Conservation (phyloP, 2,888 invertebrate species). For the Tachina grossa region DNA sequence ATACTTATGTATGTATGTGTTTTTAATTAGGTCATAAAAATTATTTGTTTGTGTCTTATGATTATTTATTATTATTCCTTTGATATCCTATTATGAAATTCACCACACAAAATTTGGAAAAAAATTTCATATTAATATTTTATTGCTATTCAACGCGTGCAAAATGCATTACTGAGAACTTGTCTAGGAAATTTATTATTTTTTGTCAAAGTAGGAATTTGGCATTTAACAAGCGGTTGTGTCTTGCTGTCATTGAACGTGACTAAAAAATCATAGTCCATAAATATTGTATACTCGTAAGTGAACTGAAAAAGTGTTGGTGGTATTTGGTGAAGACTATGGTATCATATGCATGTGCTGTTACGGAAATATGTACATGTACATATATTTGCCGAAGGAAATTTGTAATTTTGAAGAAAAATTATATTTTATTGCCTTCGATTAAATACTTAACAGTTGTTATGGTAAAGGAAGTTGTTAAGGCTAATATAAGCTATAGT, state of each 20-base stretch:
- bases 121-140: no score
- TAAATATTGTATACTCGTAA: not conserved
- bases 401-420: slow-evolving; percentile 17
- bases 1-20: no score
- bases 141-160: no score
- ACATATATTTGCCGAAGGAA: slow-evolving; percentile 8
- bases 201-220: slow-evolving; percentile 1
- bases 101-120: slow-evolving; percentile 32
- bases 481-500: slow-evolving; percentile 16
- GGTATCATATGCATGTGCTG: not conserved
- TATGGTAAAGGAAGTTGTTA: no score
- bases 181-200: slow-evolving; percentile 4
- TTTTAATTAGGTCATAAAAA: no score
- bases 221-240: not conserved
- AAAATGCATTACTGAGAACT: no score
- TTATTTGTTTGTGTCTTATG: not conserved
- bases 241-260: not conserved
- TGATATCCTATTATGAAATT: slow-evolving; percentile 36
- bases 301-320: not conserved
- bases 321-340: not conserved
- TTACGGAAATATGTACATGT: no score
- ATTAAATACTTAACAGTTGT: not conserved
- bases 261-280: not conserved
- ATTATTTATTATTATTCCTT: not conserved
- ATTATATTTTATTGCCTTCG: slow-evolving; percentile 7